Conservation (phyloP, 2,888 invertebrate genomes). For the Petrolisthes manimaculis region DNA sequence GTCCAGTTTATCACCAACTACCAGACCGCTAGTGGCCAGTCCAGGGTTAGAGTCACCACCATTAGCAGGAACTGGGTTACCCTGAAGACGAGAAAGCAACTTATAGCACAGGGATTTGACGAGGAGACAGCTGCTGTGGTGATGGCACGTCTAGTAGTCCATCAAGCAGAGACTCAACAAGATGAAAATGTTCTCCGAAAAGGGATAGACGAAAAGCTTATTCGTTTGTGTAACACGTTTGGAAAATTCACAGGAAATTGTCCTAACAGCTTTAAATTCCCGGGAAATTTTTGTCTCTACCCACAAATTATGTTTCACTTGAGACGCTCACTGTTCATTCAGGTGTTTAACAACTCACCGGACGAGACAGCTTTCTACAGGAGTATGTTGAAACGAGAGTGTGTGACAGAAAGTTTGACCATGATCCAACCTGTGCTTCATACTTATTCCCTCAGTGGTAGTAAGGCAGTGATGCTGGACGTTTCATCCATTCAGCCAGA, state of each 20-base stretch:
- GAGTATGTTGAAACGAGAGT: constrained; percentile 97
- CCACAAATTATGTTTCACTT: constrained; percentile 99
- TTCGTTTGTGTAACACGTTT: constrained; percentile 98
- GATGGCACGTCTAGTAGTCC: constrained; percentile 96
- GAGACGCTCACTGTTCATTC: constrained; percentile 96
- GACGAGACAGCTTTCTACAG: constrained; percentile 99
- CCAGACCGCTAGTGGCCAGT: constrained; percentile 95
- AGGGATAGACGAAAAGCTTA: constrained; percentile 98
- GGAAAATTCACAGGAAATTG: constrained; percentile 98
- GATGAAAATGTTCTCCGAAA: constrained; percentile 94
- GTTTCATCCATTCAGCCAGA: constrained; percentile 98
- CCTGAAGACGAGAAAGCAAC: constrained; percentile 78
- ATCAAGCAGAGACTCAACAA: constrained; percentile 93
- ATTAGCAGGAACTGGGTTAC: constrained; percentile 88
- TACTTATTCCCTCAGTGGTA: constrained; percentile 97
- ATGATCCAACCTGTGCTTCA: constrained; percentile 99
- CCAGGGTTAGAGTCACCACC: constrained; percentile 95
- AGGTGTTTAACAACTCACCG: constrained; percentile 99
- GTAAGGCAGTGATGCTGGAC: constrained; percentile 96
- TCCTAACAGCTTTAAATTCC: constrained; percentile 93
- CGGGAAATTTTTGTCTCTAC: constrained; percentile 97
- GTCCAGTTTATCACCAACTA: constrained; percentile 99
- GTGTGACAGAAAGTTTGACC: constrained; percentile 95
- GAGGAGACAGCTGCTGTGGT: constrained; percentile 98
- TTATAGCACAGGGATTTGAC: constrained; percentile 95